These are phyloP conservation scores for Cecropterus lyciades DNA, from an alignment of 1,140 invertebrate genomes.

Conservation along the genomic window DNA sequence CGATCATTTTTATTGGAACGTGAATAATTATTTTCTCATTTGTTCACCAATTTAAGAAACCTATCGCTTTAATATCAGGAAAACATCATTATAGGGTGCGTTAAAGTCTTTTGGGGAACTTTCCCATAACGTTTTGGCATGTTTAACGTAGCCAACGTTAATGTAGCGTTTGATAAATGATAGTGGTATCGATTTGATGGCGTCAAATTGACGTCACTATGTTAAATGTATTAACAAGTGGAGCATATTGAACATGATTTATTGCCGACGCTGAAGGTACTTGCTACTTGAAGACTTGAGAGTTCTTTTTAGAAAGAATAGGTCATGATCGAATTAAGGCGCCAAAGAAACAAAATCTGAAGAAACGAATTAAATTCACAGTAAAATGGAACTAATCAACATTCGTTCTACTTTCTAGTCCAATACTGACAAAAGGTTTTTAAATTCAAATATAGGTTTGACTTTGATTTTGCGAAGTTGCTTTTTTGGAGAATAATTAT, in stretches of 20 bases:
- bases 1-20: no score
- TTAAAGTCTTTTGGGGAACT: background rate
- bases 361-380: no score
- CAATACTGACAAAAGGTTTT: no score
- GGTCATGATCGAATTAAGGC: no score
- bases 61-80: background rate
- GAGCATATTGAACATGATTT: background rate
- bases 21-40: background rate
- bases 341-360: no score
- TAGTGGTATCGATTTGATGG: constrained; percentile 14
- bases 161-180: constrained; percentile 14
- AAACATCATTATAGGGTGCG: constrained; percentile 2
- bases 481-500: no score
- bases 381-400: no score
- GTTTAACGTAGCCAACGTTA: background rate
- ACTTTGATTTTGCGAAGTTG: no score
- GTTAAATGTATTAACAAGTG: background rate
- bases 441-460: no score
- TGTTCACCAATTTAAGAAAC: background rate
- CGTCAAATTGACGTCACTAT: constrained; percentile 17
- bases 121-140: background rate
- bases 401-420: no score
- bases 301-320: no score
- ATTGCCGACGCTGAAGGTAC: background rate
- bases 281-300: no score